Evolutionary conservation across 2,797 vertebrate species (phyloP).

Genomic region (Platyrinchus mystaceus): DNA sequence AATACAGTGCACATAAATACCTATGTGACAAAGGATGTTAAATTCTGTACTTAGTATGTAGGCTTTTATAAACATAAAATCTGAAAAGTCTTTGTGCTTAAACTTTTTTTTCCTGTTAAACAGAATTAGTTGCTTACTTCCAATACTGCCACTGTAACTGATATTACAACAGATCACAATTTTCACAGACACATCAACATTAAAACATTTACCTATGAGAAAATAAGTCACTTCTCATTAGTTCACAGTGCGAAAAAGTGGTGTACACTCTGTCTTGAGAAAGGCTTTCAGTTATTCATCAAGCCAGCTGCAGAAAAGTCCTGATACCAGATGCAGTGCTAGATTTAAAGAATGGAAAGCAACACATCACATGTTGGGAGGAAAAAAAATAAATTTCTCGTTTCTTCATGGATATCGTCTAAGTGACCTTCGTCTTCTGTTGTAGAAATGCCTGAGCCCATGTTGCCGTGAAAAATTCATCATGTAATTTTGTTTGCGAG

Average conservation of each 20-base stretch:
- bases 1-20: slow-evolving; percentile 81
- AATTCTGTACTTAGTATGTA: slow-evolving; percentile 75
- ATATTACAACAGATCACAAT: slow-evolving; percentile 82
- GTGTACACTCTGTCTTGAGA: slow-evolving; percentile 73
- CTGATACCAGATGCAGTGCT: slow-evolving; percentile 74
- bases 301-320: slow-evolving; percentile 75
- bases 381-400: slow-evolving; percentile 69
- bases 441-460: slow-evolving; percentile 96
- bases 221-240: slow-evolving; percentile 83
- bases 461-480: slow-evolving; percentile 99
- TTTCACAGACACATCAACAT: slow-evolving; percentile 80
- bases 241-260: slow-evolving; percentile 85
- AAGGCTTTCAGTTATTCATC: slow-evolving; percentile 73
- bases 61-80: slow-evolving; percentile 73
- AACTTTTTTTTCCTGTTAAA: slow-evolving; percentile 70
- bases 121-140: slow-evolving; percentile 78
- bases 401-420: slow-evolving; percentile 86
- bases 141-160: slow-evolving; percentile 82
- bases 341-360: slow-evolving; percentile 75
- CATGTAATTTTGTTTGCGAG: slow-evolving; percentile 99
- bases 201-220: slow-evolving; percentile 82
- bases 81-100: slow-evolving; percentile 81
- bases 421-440: slow-evolving; percentile 95
- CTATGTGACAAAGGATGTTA: slow-evolving; percentile 76
- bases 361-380: slow-evolving; percentile 75